A percentile compares a stretch with the other conserved stretches of the same genome.
phyloP scores from a whole-genome alignment of 2,797 vertebrate genomes.

The Pseudopleuronectes americanus region DNA sequence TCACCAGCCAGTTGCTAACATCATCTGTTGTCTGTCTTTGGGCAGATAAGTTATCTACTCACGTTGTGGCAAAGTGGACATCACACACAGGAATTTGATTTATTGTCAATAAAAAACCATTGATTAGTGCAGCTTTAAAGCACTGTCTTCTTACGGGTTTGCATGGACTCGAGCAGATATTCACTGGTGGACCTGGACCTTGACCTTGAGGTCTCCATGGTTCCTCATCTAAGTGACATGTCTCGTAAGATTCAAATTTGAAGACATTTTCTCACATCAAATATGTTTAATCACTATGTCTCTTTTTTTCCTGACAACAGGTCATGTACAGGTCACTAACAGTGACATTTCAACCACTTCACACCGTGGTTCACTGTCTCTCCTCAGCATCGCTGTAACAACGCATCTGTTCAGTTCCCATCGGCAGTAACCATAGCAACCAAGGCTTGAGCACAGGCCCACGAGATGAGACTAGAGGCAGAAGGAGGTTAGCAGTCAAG shows the following conservation, averaged over 20 bases:
- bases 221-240: neutral
- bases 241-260: too few relatives aligned
- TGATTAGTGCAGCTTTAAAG: neutral
- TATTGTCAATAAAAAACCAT: neutral
- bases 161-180: neutral
- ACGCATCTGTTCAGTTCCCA: neutral
- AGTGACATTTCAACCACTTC: neutral
- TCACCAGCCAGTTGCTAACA: neutral
- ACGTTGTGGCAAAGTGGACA: neutral
- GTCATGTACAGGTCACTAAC: neutral
- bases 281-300: neutral
- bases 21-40: neutral
- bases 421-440: neutral
- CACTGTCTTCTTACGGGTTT: neutral
- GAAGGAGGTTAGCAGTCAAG: neutral
- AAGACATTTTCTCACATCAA: neutral
- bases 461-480: neutral
- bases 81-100: neutral
- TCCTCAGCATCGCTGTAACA: neutral
- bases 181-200: neutral
- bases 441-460: neutral
- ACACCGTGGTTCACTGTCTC: neutral
- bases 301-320: neutral
- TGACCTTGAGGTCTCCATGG: neutral
- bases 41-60: neutral